Evolutionary conservation across 2,888 invertebrate species (phyloP).

Genomic region (Patella caerulea): DNA sequence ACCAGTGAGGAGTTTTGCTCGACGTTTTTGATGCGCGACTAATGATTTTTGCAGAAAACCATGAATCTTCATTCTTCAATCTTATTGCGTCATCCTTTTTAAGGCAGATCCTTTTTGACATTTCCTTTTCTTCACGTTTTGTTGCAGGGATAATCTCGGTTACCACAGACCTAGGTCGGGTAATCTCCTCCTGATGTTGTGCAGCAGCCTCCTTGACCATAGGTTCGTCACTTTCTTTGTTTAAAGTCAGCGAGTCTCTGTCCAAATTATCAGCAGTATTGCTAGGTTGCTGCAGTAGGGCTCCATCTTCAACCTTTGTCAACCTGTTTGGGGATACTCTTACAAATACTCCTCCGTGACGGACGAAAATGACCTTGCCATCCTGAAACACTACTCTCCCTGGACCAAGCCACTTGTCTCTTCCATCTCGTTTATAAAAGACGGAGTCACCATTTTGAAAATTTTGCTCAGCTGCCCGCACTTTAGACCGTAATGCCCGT

Average conservation of each 20-base stretch:
- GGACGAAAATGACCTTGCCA: constrained; percentile 14
- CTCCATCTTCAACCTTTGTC: not conserved
- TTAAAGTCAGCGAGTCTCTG: not conserved
- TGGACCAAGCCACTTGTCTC: constrained; percentile 11
- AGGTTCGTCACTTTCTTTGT: constrained; percentile 1
- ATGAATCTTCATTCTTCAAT: not conserved
- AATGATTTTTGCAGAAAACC: not conserved
- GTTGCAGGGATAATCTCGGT: constrained; percentile 6
- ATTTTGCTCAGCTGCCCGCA: constrained; percentile 9
- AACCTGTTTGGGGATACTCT: constrained; percentile 15
- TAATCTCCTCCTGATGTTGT: not conserved
- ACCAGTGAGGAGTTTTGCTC: not conserved
- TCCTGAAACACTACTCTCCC: constrained; percentile 16
- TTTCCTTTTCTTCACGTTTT: constrained; percentile 3
- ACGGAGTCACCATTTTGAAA: constrained; percentile 12
- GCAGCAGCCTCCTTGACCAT: not conserved
- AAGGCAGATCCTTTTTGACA: constrained; percentile 6
- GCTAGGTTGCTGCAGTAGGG: not conserved
- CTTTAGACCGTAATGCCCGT: constrained; percentile 1
- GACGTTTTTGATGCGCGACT: not conserved
- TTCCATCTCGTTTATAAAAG: constrained; percentile 12
- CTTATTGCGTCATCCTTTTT: not conserved
- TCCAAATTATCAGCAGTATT: not conserved
- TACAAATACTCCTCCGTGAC: constrained; percentile 10
- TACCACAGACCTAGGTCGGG: not conserved